Percentiles rank a stretch among this genome's conserved stretches.
Evolutionary conservation across 2,888 invertebrate species (phyloP).

Genomic region (Orthosia gothica): DNA sequence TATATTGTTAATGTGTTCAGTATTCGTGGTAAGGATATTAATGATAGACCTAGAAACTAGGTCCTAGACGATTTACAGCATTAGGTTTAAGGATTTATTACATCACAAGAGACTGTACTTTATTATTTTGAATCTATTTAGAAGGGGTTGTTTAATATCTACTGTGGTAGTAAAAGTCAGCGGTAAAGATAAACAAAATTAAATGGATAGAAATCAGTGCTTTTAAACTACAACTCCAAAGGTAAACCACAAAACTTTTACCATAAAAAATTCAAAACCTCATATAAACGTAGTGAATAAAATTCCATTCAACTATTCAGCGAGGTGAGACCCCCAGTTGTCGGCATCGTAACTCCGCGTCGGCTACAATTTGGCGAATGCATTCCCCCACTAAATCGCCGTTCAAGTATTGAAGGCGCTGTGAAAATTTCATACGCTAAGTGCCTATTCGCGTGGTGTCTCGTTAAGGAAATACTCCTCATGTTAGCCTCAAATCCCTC

Average conservation of each 20-base stretch:
- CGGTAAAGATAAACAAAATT: neutral
- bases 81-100: neutral
- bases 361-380: constrained; percentile 82
- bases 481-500: constrained; percentile 72
- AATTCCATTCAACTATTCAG: constrained; percentile 39
- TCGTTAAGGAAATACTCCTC: constrained; percentile 79
- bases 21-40: constrained; percentile 34
- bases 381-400: constrained; percentile 82
- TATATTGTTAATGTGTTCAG: constrained; percentile 37
- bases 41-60: constrained; percentile 10
- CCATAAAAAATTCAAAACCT: constrained; percentile 23
- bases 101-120: neutral
- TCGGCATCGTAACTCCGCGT: constrained; percentile 68
- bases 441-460: constrained; percentile 79
- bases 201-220: constrained; percentile 3
- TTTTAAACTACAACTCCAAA: neutral
- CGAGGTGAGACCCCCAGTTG: constrained; percentile 64
- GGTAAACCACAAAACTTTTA: neutral
- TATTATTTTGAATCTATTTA: neutral
- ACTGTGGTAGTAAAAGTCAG: neutral
- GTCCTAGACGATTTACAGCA: neutral
- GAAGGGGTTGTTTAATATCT: fast-evolving
- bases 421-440: constrained; percentile 87
- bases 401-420: constrained; percentile 80
- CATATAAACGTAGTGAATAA: constrained; percentile 35